Conservation (phyloP, 2,888 invertebrate genomes). For the Brenthis hecate region DNA sequence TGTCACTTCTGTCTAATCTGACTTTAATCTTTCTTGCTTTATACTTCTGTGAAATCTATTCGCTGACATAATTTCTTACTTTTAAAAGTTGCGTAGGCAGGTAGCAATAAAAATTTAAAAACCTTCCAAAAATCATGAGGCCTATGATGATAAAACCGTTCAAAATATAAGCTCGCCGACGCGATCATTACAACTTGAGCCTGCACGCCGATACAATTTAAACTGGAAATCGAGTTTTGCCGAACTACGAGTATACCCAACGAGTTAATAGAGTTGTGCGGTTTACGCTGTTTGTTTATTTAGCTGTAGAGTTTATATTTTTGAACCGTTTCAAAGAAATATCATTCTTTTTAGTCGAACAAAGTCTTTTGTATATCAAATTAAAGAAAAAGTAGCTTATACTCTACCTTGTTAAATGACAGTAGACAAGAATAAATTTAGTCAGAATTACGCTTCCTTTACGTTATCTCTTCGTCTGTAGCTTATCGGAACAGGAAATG, state of each 20-base stretch:
- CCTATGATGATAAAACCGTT: constrained; percentile 4
- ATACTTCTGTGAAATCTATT: too few species aligned
- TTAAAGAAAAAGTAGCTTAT: too few species aligned
- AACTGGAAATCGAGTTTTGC: constrained; percentile 13
- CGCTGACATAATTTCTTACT: too few species aligned
- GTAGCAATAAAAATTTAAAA: background rate
- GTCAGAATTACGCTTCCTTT: too few species aligned
- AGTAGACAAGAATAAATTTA: too few species aligned
- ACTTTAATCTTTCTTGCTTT: too few species aligned
- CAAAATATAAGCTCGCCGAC: constrained; percentile 3
- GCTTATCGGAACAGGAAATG: constrained; percentile 1
- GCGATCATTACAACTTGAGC: constrained; percentile 20
- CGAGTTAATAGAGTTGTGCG: constrained; percentile 44
- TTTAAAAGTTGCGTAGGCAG: background rate
- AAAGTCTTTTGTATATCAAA: too few species aligned
- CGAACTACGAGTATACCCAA: constrained; percentile 6
- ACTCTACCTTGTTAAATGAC: too few species aligned
- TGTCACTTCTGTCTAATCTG: too few species aligned
- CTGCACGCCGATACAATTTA: constrained; percentile 20
- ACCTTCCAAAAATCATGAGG: constrained; percentile 10
- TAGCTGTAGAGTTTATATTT: background rate
- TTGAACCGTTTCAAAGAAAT: background rate
- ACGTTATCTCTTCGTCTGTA: background rate
- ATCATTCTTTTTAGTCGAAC: too few species aligned
- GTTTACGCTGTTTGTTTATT: constrained; percentile 1